These are phyloP conservation scores for Stichodactyla mertensii DNA, from an alignment of 64 coral and sea anemone species.

Conservation along the genomic window DNA sequence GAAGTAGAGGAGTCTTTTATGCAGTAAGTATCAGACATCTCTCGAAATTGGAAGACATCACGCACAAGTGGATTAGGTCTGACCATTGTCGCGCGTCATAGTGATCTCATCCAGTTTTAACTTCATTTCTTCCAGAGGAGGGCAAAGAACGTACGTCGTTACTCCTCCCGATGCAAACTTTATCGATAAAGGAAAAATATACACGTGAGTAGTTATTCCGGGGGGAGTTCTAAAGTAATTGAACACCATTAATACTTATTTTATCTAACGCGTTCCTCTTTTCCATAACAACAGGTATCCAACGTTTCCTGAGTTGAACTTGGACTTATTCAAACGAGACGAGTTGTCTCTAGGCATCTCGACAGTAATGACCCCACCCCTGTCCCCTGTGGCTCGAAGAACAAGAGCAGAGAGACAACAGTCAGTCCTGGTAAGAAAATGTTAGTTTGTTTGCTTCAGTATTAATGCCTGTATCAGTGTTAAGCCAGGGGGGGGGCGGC, in stretches of 20 bases:
- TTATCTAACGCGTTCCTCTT: neutral
- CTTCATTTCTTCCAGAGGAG: constrained; percentile 42
- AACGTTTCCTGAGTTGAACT: constrained; percentile 53
- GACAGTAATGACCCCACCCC: constrained; percentile 33
- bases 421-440: constrained; percentile 58
- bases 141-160: constrained; percentile 96
- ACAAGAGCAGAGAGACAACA: constrained; percentile 48
- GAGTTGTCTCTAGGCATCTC: constrained; percentile 10
- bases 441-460: neutral
- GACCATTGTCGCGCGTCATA: neutral
- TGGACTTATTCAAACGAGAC: constrained; percentile 51
- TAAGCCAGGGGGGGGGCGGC: no score
- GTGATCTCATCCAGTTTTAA: neutral
- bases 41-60: neutral
- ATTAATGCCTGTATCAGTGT: no score
- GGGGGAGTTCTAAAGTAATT: neutral
- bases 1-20: constrained; percentile 82
- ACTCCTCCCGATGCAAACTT: constrained; percentile 65
- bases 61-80: no score
- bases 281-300: constrained; percentile 28
- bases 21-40: constrained; percentile 28
- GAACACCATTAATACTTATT: neutral
- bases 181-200: constrained; percentile 68
- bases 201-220: constrained; percentile 28
- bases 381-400: constrained; percentile 53